Base-by-base conservation (phyloP, 2,888 invertebrate genomes). In the Campopleginae sp. region DNA sequence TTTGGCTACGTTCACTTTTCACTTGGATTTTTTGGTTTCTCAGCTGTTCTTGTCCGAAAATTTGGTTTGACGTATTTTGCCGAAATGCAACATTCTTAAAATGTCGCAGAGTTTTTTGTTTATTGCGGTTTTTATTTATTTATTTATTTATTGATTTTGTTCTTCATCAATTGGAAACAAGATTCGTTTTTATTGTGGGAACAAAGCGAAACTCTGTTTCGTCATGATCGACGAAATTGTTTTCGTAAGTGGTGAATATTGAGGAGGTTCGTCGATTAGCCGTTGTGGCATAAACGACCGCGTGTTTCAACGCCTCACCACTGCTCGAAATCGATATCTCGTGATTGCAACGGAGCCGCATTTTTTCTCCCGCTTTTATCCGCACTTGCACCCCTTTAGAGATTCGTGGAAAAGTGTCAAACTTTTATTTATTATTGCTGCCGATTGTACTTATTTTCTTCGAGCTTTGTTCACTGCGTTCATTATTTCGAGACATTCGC, bases 291-390 rank as follows among this genome's bases (percentile, higher is more conserved):
- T 65, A 48, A 80, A 38, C 68, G 68, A 66, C 58, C 78, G 65
- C 80, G 66, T 66, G 46, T 48, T 77, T 79, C 61, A 77, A 80
- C 77, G 82, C 80, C 77, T 86, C 85, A 77, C 77, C 72, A 74
- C 77, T 76, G 76, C 72, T 72, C 82, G 82, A 80, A 80, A 86
- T 86, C 85, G 82, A 86, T 82, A 80, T 82, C 80, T 80, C 82
- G 72, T 68, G 48, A 66, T 82, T 61, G 66, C 44, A 82, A 77
- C 80, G 82, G 80, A 80, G 77, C 72, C 76, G 82, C 85, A 86
- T 86, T 82, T 82, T 85, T 77, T 68, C 72, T 82, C 82, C 82
- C 82, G 80, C 71, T 77, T 44, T 33, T 42, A 70, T 66, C 65
- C 31, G 31, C 77, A 10, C 54, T 4, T 54, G 61, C 68, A 42